Base-by-base conservation (phyloP, 1,140 invertebrate genomes). In the Chlorops oryzae region DNA sequence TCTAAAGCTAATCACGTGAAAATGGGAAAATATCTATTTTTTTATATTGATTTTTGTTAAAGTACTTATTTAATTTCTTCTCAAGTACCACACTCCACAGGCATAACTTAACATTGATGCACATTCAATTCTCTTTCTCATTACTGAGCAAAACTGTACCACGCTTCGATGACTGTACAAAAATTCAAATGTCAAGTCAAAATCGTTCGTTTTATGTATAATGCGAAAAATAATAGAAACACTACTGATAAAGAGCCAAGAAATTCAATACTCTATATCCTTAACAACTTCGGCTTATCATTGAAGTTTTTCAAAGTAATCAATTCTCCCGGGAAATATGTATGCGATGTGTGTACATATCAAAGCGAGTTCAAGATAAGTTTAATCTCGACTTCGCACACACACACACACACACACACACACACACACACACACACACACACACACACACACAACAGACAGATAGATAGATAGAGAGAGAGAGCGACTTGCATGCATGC, bases 241-340 rank as follows among this genome's bases (percentile, higher is more conserved):
- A n/a, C 7, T 32, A 32, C 7, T n/a, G 28, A 9, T 32, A 53
- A 45, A 51, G 51, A 40, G 51, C 15, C 45, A 51, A 48, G 56
- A 60, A 59, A 56, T 64, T 65, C 62, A 58, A 65, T 65, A 62
- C 62, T 60, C 65, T 48, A 62, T 65, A 64, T 61, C 65, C 65
- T 64, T 64, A 62, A 62, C 65, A 65, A 59, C 60, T 64, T 59
- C 5, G n/a, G 65, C 63, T 59, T 63, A 62, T 64, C 59, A 59
- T 64, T 63, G 35, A 18, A 55, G 65, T 60, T 65, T 57, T 57
- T 65, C 52, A 62, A 58, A 64, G 58, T 62, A 59, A 58, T 50
- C 47, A 62, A 49, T 63, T 51, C 54, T 43, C 54, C 56, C 47
- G 35, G 39, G 28, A 25, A 39, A 25, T 42, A 39, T 54, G 50